phyloP scores from a whole-genome alignment of 2,797 vertebrate species.

The Silurus lanzhouensis region DNA sequence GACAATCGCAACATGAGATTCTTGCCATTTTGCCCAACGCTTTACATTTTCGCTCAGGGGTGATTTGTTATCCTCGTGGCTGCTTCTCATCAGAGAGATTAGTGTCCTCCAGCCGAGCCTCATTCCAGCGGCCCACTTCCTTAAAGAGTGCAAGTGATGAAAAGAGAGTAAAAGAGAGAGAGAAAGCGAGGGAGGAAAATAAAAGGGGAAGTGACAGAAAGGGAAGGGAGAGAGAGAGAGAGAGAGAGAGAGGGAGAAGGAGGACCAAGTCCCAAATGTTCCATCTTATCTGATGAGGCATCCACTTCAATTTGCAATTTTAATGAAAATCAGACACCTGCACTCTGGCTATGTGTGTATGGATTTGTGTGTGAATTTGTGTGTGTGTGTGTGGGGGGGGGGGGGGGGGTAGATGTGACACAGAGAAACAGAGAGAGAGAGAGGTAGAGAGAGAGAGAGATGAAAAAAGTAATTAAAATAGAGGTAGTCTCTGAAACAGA shows the following conservation, averaged over 20 bases:
- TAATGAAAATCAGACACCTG: slow-evolving; percentile 96
- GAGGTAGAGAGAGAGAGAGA: background rate
- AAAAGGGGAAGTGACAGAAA: background rate
- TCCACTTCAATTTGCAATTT: slow-evolving; percentile 87
- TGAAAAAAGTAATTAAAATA: too few species aligned
- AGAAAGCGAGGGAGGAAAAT: background rate
- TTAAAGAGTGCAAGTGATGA: slow-evolving; percentile 7
- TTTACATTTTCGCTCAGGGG: slow-evolving; percentile 13
- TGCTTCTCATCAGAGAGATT: slow-evolving; percentile 21
- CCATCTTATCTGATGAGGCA: slow-evolving; percentile 84
- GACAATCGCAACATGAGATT: background rate
- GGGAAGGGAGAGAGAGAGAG: too few species aligned
- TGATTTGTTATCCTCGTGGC: slow-evolving; percentile 13
- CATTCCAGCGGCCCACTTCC: slow-evolving; percentile 2
- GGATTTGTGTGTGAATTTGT: slow-evolving; percentile 33
- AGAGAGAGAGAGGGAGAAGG: background rate
- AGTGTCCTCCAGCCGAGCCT: slow-evolving; percentile 23
- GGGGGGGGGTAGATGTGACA: background rate
- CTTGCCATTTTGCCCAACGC: background rate
- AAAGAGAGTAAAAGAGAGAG: too few species aligned
- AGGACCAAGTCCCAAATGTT: slow-evolving; percentile 70
- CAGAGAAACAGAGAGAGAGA: slow-evolving; percentile 32
- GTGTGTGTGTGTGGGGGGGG: background rate
- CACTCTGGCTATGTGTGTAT: slow-evolving; percentile 59
- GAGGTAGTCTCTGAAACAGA: too few species aligned